phyloP scores from a whole-genome alignment of 2,888 invertebrate genomes.

The Steinernema carpocapsae region DNA sequence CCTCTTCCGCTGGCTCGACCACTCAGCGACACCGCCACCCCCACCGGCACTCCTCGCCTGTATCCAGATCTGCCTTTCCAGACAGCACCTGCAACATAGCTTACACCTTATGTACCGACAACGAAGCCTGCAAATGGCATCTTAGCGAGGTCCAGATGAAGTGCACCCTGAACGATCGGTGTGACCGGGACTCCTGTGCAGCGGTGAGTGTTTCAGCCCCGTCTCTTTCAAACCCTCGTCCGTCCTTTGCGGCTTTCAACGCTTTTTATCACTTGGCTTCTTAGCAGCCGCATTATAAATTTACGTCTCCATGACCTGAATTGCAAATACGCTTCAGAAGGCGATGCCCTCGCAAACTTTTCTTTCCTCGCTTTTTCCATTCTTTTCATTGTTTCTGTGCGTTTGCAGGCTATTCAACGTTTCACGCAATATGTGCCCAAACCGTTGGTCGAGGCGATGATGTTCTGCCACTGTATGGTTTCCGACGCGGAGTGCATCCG shows the following conservation, averaged over 20 bases:
- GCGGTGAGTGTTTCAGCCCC: slow-evolving; percentile 43
- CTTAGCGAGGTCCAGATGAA: slow-evolving; percentile 60
- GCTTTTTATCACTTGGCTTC: slow-evolving; percentile 4
- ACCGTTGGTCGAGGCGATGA: slow-evolving; percentile 56
- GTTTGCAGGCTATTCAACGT: slow-evolving; percentile 58
- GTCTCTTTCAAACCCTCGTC: background rate
- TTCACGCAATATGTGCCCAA: slow-evolving; percentile 61
- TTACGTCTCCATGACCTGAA: slow-evolving; percentile 31
- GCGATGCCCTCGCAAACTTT: background rate
- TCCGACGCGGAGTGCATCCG: slow-evolving; percentile 53
- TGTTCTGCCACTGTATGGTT: slow-evolving; percentile 63
- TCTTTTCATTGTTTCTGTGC: slow-evolving; percentile 25
- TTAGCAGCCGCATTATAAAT: slow-evolving; percentile 27
- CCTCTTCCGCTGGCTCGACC: background rate
- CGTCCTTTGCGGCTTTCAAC: background rate
- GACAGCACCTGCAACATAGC: slow-evolving; percentile 61
- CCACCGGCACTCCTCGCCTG: background rate
- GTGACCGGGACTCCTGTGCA: slow-evolving; percentile 58
- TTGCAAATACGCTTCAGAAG: slow-evolving; percentile 5
- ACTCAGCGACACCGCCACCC: slow-evolving; percentile 33
- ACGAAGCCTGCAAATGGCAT: slow-evolving; percentile 63
- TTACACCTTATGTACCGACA: slow-evolving; percentile 52
- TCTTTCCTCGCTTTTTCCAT: background rate
- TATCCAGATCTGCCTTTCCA: slow-evolving; percentile 42
- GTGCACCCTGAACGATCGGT: slow-evolving; percentile 42